phyloP scores from a whole-genome alignment of 2,113 vertebrate genomes.

The Prolemur simus region DNA sequence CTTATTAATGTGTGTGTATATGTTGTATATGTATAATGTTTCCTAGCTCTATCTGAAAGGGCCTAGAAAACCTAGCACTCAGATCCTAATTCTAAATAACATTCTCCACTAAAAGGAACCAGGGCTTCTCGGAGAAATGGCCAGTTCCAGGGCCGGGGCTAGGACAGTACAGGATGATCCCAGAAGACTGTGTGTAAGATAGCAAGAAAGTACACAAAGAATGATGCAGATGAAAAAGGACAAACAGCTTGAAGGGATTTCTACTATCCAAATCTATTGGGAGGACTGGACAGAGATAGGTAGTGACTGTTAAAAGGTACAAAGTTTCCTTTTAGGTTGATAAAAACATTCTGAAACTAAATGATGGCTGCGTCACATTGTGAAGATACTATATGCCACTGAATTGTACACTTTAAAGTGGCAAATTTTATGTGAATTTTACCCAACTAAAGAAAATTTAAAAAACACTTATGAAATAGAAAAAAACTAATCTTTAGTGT shows the following conservation, averaged over 20 bases:
- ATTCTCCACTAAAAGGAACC: neutral
- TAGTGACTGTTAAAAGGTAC: neutral
- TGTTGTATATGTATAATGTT: neutral
- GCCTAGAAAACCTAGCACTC: neutral
- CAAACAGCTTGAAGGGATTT: neutral
- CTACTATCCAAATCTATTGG: neutral
- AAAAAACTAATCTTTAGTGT: neutral
- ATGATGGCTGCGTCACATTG: neutral
- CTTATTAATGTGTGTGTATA: neutral
- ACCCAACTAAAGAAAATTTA: neutral
- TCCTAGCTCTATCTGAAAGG: neutral
- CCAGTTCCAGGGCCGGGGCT: neutral
- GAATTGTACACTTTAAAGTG: neutral
- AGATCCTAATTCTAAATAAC: neutral
- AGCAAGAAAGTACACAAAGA: neutral
- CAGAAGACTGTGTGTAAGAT: neutral
- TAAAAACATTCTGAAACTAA: neutral
- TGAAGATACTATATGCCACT: neutral
- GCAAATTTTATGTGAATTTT: neutral
- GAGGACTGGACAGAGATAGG: fast-evolving
- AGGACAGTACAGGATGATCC: neutral
- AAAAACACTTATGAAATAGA: neutral
- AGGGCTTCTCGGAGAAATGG: neutral
- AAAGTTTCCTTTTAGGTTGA: neutral
- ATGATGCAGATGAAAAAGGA: neutral